Evolutionary conservation across 2,113 vertebrate species (phyloP).

Genomic region (Trachemys scripta): DNA sequence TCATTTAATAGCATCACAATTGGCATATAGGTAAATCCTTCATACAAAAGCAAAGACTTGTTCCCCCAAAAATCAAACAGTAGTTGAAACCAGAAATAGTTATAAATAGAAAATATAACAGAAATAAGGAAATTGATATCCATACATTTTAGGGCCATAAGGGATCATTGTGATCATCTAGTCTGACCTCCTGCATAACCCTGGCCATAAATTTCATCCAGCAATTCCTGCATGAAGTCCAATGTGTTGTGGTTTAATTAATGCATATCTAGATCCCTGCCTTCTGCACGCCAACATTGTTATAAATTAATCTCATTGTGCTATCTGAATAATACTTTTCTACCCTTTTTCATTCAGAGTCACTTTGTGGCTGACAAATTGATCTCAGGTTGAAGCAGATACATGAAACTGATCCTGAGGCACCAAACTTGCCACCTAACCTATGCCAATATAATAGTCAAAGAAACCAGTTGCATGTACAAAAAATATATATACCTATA

Average conservation of each 20-base stretch:
- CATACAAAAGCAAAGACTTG: background rate
- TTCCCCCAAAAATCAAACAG: background rate
- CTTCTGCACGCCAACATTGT: background rate
- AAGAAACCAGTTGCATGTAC: constrained; percentile 2
- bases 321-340: background rate
- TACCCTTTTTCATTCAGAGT: background rate
- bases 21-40: background rate
- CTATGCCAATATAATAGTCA: background rate
- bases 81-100: background rate
- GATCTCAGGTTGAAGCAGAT: background rate
- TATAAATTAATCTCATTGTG: background rate
- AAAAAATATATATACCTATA: background rate
- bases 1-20: background rate
- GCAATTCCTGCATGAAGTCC: background rate
- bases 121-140: background rate
- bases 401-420: background rate
- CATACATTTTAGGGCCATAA: background rate
- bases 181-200: background rate
- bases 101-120: background rate
- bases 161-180: background rate
- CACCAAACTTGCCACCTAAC: background rate
- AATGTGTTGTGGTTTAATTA: background rate
- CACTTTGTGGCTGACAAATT: background rate
- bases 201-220: background rate
- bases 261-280: background rate